phyloP scores from a whole-genome alignment of 2,113 vertebrate genomes.

The Campylomormyrus tamandua region DNA sequence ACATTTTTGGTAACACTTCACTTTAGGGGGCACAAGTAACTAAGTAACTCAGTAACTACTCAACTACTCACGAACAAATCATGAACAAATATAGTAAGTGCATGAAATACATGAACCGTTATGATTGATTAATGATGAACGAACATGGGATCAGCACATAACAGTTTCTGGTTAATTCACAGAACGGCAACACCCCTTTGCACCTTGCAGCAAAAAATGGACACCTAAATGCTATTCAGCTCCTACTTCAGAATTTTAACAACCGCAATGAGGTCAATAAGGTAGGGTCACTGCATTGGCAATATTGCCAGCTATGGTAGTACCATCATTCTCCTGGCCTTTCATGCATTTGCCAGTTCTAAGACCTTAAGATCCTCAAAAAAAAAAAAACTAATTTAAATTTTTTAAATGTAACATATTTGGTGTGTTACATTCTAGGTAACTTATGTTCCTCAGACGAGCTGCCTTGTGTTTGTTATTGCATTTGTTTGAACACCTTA shows the following conservation, averaged over 20 bases:
- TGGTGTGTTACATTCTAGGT: not conserved
- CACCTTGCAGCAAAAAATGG: constrained; percentile 76
- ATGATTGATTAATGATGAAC: not conserved
- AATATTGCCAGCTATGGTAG: not conserved
- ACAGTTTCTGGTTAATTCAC: constrained; percentile 27
- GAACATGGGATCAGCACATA: not conserved
- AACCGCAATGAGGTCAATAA: constrained; percentile 68
- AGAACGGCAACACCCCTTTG: constrained; percentile 80
- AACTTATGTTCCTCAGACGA: too few relatives aligned
- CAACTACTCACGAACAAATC: not conserved
- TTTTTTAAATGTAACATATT: not conserved
- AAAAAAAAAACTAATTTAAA: not conserved
- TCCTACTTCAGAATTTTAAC: constrained; percentile 66
- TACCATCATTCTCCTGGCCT: not conserved
- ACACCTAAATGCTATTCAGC: constrained; percentile 55
- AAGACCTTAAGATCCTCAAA: not conserved
- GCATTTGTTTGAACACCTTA: not conserved
- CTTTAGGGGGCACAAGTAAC: not conserved
- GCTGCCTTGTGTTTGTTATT: not conserved
- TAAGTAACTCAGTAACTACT: not conserved
- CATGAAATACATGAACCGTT: not conserved
- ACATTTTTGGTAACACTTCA: not conserved
- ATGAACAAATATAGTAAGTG: not conserved
- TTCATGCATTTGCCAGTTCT: not conserved
- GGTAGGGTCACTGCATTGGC: constrained; percentile 45